These are phyloP conservation scores for Plutomurus gul DNA, from an alignment of 1,140 invertebrate genomes.

Conservation along the genomic window DNA sequence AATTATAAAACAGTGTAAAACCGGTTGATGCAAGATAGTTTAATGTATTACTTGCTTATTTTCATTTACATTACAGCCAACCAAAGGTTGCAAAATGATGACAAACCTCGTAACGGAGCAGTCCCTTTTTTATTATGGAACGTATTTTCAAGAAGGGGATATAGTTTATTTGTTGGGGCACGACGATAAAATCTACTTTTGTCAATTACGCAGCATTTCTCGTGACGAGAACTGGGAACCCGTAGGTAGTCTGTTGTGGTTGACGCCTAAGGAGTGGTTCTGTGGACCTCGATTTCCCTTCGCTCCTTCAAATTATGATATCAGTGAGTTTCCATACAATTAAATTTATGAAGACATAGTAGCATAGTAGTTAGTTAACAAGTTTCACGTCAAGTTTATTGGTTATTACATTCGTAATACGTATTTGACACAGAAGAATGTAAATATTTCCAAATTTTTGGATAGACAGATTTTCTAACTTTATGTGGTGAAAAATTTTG, in stretches of 20 bases:
- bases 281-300: background rate
- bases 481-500: too few relatives aligned
- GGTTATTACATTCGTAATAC: too few relatives aligned
- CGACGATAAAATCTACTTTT: constrained; percentile 17
- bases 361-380: too few relatives aligned
- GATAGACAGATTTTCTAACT: too few relatives aligned
- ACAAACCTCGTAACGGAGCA: background rate
- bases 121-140: background rate
- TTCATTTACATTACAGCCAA: background rate
- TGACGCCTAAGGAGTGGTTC: constrained; percentile 12
- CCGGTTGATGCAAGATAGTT: background rate
- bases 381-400: too few relatives aligned
- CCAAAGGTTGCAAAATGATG: background rate
- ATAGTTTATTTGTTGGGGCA: constrained; percentile 18
- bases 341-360: too few relatives aligned
- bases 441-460: too few relatives aligned
- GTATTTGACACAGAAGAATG: too few relatives aligned
- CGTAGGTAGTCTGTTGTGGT: background rate
- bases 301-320: constrained; percentile 16
- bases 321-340: too few relatives aligned
- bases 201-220: constrained; percentile 12
- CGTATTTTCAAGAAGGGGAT: constrained; percentile 38
- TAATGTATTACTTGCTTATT: background rate
- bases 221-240: constrained; percentile 13
- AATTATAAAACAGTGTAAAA: too few relatives aligned